Percentiles rank a stretch among this genome's conserved stretches.
Conservation (phyloP, 2,797 vertebrate species). For the Neosalanx taihuensis region DNA sequence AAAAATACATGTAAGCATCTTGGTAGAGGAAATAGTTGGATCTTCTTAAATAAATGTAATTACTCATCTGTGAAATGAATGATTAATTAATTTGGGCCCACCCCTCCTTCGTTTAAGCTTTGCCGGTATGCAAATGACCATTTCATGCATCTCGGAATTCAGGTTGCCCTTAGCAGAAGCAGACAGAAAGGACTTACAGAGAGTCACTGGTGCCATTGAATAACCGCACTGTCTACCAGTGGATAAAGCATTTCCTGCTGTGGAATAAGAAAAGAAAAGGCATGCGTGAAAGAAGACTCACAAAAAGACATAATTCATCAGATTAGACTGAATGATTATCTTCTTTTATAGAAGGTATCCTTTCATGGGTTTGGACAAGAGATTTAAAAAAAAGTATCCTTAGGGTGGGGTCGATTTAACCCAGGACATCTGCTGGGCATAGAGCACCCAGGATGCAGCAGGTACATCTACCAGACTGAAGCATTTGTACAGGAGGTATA, state of each 20-base stretch:
- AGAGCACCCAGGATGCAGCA: not conserved
- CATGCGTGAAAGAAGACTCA: conserved; percentile 60
- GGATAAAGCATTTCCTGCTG: conserved; percentile 72
- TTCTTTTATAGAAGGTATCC: not conserved
- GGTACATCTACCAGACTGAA: not conserved
- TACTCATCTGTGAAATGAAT: conserved; percentile 27
- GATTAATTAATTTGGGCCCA: conserved; percentile 23
- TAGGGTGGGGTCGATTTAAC: too few species aligned
- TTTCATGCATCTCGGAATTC: conserved; percentile 77
- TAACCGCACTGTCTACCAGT: conserved; percentile 79
- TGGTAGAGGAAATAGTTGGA: conserved; percentile 45
- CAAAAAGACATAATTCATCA: conserved; percentile 23
- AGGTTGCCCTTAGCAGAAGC: conserved; percentile 75
- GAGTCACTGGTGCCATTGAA: conserved; percentile 70
- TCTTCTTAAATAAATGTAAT: conserved; percentile 19
- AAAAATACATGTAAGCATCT: conserved; percentile 37
- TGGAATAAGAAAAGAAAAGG: conserved; percentile 70
- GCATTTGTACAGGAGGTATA: too few species aligned
- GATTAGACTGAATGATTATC: conserved; percentile 2
- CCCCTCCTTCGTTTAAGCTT: conserved; percentile 47
- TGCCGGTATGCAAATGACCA: conserved; percentile 61
- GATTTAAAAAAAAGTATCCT: not conserved
- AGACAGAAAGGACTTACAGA: conserved; percentile 80
- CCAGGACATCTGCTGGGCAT: not conserved
- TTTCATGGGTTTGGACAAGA: not conserved